Percentiles rank a stretch among this genome's conserved stretches.
phyloP scores from a whole-genome alignment of 2,113 vertebrate genomes.

The Poeciliopsis prolifica region DNA sequence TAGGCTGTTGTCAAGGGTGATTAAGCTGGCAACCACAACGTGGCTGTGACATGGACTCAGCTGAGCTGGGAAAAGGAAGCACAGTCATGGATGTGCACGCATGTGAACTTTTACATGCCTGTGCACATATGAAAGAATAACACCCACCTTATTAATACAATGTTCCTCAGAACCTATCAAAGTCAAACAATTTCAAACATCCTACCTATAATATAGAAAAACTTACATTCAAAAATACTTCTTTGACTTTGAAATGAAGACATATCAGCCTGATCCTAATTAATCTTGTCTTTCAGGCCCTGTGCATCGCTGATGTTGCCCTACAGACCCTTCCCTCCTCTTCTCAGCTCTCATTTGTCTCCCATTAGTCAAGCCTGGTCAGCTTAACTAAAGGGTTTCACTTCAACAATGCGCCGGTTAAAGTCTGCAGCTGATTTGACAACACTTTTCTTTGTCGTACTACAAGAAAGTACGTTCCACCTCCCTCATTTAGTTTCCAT shows the following conservation, averaged over 20 bases:
- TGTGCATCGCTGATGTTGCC: not conserved
- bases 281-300: not conserved
- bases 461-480: not conserved
- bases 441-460: constrained; percentile 29
- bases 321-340: constrained; percentile 17
- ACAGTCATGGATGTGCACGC: constrained; percentile 5
- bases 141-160: no score
- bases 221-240: no score
- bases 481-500: constrained; percentile 9
- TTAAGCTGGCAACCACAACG: constrained; percentile 59
- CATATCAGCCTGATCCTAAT: not conserved
- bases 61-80: constrained; percentile 19
- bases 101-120: not conserved
- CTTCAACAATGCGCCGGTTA: constrained; percentile 38
- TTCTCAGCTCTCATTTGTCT: constrained; percentile 43
- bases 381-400: constrained; percentile 36
- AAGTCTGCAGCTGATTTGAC: constrained; percentile 41
- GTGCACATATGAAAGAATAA: not conserved
- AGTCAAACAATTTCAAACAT: not conserved
- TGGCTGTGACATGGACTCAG: constrained; percentile 25
- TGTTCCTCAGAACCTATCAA: not conserved
- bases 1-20: constrained; percentile 72
- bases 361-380: constrained; percentile 61
- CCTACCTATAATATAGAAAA: not conserved
- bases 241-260: not conserved